A percentile compares a stretch with the other conserved stretches of the same genome.
Conservation (phyloP, 2,888 invertebrate species). For the Argynnis bischoffii region DNA sequence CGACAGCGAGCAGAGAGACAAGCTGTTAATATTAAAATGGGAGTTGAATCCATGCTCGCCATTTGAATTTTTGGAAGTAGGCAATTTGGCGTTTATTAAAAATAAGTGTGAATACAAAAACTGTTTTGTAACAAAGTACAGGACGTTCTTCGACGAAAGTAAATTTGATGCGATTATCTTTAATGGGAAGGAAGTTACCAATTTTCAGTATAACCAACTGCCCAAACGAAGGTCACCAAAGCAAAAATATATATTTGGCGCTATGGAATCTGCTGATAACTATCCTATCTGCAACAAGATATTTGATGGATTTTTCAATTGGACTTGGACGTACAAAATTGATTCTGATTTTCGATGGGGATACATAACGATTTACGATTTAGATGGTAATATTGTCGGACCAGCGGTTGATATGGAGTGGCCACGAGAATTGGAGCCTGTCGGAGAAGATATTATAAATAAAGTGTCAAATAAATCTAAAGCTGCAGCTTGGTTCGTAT, state of each 20-base stretch:
- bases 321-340: slow-evolving; percentile 50
- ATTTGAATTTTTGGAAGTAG: slow-evolving; percentile 33
- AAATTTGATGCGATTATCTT: slow-evolving; percentile 39
- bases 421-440: slow-evolving; percentile 40
- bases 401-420: slow-evolving; percentile 44
- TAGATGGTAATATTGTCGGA: slow-evolving; percentile 40
- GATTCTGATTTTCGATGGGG: slow-evolving; percentile 47
- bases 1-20: slow-evolving; percentile 3
- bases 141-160: slow-evolving; percentile 20
- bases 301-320: slow-evolving; percentile 50
- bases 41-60: slow-evolving; percentile 29
- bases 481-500: slow-evolving; percentile 51
- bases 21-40: slow-evolving; percentile 36
- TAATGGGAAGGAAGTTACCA: slow-evolving; percentile 35
- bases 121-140: slow-evolving; percentile 40
- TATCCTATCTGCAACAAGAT: slow-evolving; percentile 50
- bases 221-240: slow-evolving; percentile 43
- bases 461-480: slow-evolving; percentile 45
- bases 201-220: slow-evolving; percentile 29
- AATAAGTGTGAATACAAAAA: slow-evolving; percentile 39
- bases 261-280: slow-evolving; percentile 57
- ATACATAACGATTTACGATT: slow-evolving; percentile 44
- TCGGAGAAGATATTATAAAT: slow-evolving; percentile 39
- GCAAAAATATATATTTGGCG: slow-evolving; percentile 60
- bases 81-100: slow-evolving; percentile 32